Conservation (phyloP, 92 coral and sea anemone genomes). For the Diadumene lineata region DNA sequence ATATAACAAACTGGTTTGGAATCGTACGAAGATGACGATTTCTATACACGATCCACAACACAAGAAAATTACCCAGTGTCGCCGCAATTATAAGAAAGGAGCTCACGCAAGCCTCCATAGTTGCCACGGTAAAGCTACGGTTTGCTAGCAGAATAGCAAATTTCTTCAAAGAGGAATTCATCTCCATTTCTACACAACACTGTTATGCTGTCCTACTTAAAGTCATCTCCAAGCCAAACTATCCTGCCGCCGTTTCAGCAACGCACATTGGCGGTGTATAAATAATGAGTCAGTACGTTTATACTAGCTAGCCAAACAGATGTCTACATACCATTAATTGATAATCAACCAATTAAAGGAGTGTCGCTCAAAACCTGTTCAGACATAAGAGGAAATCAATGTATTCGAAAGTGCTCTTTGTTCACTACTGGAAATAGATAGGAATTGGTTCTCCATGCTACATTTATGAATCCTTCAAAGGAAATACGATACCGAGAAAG, state of each 20-base stretch:
- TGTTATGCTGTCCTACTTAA: too few relatives aligned
- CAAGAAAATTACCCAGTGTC: constrained; percentile 57
- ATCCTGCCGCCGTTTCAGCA: too few relatives aligned
- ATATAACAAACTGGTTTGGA: constrained; percentile 67
- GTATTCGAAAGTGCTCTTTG: constrained; percentile 16
- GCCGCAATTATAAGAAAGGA: constrained; percentile 49
- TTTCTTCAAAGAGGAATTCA: constrained; percentile 44
- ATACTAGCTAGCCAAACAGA: constrained; percentile 20
- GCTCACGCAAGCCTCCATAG: constrained; percentile 47
- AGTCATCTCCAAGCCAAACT: too few relatives aligned
- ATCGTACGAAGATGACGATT: constrained; percentile 64
- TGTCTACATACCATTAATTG: constrained; percentile 22
- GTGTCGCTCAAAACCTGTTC: constrained; percentile 9
- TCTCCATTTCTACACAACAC: neutral
- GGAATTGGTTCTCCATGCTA: constrained; percentile 1
- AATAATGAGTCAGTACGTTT: constrained; percentile 6
- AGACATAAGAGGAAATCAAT: constrained; percentile 7
- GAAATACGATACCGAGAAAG: constrained; percentile 22
- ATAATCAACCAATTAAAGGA: constrained; percentile 36
- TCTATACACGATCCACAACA: constrained; percentile 72
- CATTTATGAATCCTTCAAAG: constrained; percentile 14
- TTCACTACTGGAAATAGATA: constrained; percentile 2
- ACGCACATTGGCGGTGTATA: neutral
- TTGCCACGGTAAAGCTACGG: constrained; percentile 40
- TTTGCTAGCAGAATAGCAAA: constrained; percentile 45